phyloP scores from a whole-genome alignment of 2,888 invertebrate species.

The Pyrochroa serraticornis region DNA sequence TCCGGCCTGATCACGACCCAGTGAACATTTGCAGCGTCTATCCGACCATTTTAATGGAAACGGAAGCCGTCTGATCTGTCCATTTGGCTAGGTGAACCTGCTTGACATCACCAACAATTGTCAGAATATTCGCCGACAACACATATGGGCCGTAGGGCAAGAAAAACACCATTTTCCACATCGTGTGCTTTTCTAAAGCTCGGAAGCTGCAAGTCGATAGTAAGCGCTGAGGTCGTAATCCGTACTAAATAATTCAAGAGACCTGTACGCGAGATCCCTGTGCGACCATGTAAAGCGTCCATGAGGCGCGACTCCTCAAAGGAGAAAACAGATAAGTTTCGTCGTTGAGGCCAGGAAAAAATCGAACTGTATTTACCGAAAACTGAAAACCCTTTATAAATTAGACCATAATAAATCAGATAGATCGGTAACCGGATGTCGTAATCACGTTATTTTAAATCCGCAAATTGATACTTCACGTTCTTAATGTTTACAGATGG shows the following conservation, averaged over 20 bases:
- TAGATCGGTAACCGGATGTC: neutral
- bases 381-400: slow-evolving; percentile 7
- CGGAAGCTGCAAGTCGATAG: slow-evolving; percentile 22
- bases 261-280: slow-evolving; percentile 23
- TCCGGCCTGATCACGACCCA: too few relatives aligned
- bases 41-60: too few relatives aligned
- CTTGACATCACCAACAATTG: too few relatives aligned
- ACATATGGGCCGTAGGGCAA: too few relatives aligned
- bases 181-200: slow-evolving; percentile 6
- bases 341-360: slow-evolving; percentile 2
- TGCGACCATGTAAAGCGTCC: slow-evolving; percentile 21
- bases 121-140: too few relatives aligned
- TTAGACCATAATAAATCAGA: slow-evolving; percentile 3
- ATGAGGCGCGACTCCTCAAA: slow-evolving; percentile 13
- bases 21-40: too few relatives aligned
- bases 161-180: too few relatives aligned
- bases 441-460: neutral
- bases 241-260: slow-evolving; percentile 34
- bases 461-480: too few relatives aligned
- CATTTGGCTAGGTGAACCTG: too few relatives aligned
- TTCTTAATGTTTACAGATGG: too few relatives aligned
- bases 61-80: too few relatives aligned
- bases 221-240: slow-evolving; percentile 31
- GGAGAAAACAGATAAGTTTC: slow-evolving; percentile 19
- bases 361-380: slow-evolving; percentile 10